Evolutionary conservation across 2,888 invertebrate genomes (phyloP), one percentile per base, ranked within the genome.

Genomic region (Caradrina clavipalpis): DNA sequence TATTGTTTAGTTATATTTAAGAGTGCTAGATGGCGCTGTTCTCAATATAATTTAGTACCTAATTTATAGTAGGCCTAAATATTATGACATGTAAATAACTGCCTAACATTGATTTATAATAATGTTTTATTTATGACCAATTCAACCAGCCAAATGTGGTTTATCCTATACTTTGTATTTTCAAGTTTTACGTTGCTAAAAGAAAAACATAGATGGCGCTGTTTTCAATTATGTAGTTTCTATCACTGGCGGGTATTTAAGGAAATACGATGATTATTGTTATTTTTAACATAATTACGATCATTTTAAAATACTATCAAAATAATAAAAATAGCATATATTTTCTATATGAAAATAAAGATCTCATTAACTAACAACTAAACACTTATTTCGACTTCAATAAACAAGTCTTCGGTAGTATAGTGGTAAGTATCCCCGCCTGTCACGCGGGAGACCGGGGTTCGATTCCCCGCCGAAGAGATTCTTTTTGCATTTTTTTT

Each of bases 361-460:
- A 0, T 35, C 1, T 11, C 1, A 42, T 19, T 21, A 0, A 0
- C 0, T 31, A 42, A 1, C 0, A 49, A 19, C 0, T 8, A 0
- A 0, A 50, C 6, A 0, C 0, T 0, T 21, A 78, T 68, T 82
- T 72, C 11, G 0, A 0, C 0, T 0, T 0, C 0, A 0, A 0
- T 0, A 0, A 5, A 0, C 0, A 74, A 70, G 65, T 82, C 81
- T 82, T 80, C 82, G 82, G 83, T 82, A 83, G 82, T 83, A 82
- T 82, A 82, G 83, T 82, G 73, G 78, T 83, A 50, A 83, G 81
- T 77, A 79, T 81, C 76, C 81, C 96, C 95, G 96, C 96, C 96
- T 96, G 95, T 96, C 96, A 96, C 96, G 95, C 96, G 96, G 95
- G 96, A 96, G 96, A 96, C 96, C 95, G 95, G 96, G 96, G 96